Base-by-base conservation (phyloP, 1,140 invertebrate species). In the Drosophila orosa region DNA sequence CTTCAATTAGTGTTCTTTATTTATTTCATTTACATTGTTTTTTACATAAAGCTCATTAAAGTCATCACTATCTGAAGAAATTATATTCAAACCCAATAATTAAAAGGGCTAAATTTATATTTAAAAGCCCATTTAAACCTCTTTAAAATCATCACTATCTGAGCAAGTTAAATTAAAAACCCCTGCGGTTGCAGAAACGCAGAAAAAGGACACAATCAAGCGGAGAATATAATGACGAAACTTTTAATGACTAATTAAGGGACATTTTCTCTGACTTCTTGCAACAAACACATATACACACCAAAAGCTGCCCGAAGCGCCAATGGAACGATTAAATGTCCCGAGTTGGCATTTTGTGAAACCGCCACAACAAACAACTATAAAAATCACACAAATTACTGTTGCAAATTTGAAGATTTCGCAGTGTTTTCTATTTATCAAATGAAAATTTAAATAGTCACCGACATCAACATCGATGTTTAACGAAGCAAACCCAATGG, bases 181-280 rank as follows among this genome's bases (percentile, higher is more conserved):
- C 60, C 74, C 80, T 44, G 45, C 25, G 71, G 63, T 35, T 15
- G 47, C 47, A 40, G 17, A 39, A 52, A 22, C 24, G 12, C 27
- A 42, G 45, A 52, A 37, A 66, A 31, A 42, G 33, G 40, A 13
- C 17, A 69, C 63, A 65, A 78, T 73, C 47, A 39, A 50, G 50
- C 44, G 29, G 54, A 13, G 48, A 47, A 78, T 59, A 83, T 83
- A 81, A 81, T 83, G 62, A 54, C 42, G 13, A 74, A 82, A 82
- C 69, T 82, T 85, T 86, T 81, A 81, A 86, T 81, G 76, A 80
- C 77, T 81, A 80, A 86, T 85, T 85, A 86, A 68, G 62, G 45
- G 31, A 47, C 54, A 71, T 77, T 59, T 52, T 25, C 54, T 39
- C 42, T 33, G 50, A 47, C 50, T 45, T 29, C 47, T 35, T 39